Percentiles rank a stretch among this genome's conserved stretches.
phyloP scores from a whole-genome alignment of 2,797 vertebrate species.

The Carapus acus region DNA sequence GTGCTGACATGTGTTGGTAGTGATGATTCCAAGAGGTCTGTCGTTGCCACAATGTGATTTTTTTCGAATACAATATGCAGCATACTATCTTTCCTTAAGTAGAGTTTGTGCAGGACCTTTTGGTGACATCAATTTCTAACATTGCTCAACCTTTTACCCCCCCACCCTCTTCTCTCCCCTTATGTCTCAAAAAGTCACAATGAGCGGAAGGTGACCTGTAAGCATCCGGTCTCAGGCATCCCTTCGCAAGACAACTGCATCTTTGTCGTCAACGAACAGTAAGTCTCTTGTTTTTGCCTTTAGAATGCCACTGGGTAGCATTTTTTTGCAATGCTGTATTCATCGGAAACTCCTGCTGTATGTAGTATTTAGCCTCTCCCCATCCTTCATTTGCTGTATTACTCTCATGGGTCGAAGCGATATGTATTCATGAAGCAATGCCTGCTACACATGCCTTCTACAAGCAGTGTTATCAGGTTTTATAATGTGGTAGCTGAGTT shows the following conservation, averaged over 20 bases:
- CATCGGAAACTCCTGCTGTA: slow-evolving; percentile 27
- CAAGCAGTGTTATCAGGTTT: no score
- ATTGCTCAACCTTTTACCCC: slow-evolving; percentile 12
- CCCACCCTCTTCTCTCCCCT: slow-evolving; percentile 5
- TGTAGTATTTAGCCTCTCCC: slow-evolving; percentile 14
- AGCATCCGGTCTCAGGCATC: slow-evolving; percentile 80
- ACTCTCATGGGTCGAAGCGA: slow-evolving; percentile 21
- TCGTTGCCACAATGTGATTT: background rate
- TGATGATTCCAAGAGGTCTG: no score
- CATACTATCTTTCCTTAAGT: background rate
- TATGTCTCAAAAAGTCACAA: slow-evolving; percentile 73
- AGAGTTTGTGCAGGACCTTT: slow-evolving; percentile 3
- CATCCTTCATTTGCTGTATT: slow-evolving; percentile 24
- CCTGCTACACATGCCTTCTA: background rate
- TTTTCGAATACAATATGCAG: slow-evolving; percentile 1
- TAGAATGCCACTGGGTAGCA: slow-evolving; percentile 49
- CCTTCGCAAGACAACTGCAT: slow-evolving; percentile 89
- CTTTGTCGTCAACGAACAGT: slow-evolving; percentile 90
- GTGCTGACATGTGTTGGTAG: no score
- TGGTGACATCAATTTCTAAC: slow-evolving; percentile 11
- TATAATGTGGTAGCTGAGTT: no score
- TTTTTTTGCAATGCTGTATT: slow-evolving; percentile 45
- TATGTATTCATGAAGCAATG: background rate
- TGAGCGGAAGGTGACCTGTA: slow-evolving; percentile 88
- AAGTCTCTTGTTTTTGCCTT: slow-evolving; percentile 67